Base-by-base conservation (phyloP, 2,888 invertebrate species). In the Luperina testacea region DNA sequence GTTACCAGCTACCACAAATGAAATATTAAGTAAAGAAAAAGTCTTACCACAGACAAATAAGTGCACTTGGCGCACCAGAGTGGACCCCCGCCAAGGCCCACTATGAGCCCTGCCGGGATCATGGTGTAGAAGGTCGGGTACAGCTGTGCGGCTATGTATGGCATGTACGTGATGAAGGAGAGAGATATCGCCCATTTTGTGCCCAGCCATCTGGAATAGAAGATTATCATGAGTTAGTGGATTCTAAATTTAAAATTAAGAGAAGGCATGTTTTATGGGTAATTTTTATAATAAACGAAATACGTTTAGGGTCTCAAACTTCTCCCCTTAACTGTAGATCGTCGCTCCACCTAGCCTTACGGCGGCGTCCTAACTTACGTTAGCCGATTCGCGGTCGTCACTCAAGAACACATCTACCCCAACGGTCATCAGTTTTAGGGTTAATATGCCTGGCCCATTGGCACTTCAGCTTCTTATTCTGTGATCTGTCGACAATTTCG, bases 21-120 rank as follows among this genome's bases (percentile, higher is more conserved):
- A 38, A 64, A 20, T 20, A 32, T 32, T 8, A 63, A 32, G 17
- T 64, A 42, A 61, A 42, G n/a, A 61, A 61, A n/a, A 6, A 1
- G 32, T 7, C 96, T 93, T 81, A 97, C 97, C 93, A 97, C 97
- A 73, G 98, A 98, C 15, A 98, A 93, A 89, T 98, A 98, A 0
- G 97, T 97, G 91, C 98, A 98, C 90, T 98, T 98, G 57, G 98
- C 97, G 57, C 98, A 97, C 98, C 98, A 98, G 45, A 98, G 95
- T 92, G 90, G 98, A 87, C 91, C 98, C 0, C 97, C 98, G 0
- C 97, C 98, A 5, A 98, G 89, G 0, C 98, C 98, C 0, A 98
- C 97, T 53, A 98, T 92, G 32, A 98, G 94, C 0, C 97, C 98
- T 0, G 97, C 97, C 0, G 97, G 97, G 65, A 97, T 97, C 89